Conservation (phyloP, 2,113 vertebrate genomes). For the Trematomus loennbergii region DNA sequence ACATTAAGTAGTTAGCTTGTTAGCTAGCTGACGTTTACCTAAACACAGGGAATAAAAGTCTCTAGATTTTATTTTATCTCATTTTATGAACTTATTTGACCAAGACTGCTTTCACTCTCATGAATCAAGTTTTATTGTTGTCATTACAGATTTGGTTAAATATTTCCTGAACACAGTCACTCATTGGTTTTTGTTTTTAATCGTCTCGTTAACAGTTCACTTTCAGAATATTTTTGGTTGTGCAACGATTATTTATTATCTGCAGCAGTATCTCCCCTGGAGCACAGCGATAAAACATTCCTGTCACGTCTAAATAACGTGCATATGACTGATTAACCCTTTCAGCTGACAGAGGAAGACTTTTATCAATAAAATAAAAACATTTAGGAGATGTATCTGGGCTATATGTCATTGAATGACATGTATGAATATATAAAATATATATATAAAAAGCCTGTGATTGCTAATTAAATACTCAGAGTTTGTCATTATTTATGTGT, state of each 20-base stretch:
- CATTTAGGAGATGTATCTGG: neutral
- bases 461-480: neutral
- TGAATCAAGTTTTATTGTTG: no score
- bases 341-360: neutral
- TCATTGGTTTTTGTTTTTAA: no score
- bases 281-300: conserved; percentile 49
- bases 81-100: no score
- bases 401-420: neutral
- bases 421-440: no score
- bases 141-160: no score
- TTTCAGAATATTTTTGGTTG: neutral
- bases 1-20: no score
- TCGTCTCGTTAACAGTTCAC: neutral
- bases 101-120: no score
- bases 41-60: no score
- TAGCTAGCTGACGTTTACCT: no score
- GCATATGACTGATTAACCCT: neutral
- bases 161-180: no score
- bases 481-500: neutral
- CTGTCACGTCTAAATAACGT: conserved; percentile 36
- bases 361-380: neutral
- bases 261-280: conserved; percentile 13
- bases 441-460: no score
- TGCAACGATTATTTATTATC: conserved; percentile 40
- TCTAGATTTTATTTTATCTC: no score